A percentile compares a stretch with the other conserved stretches of the same genome.
Conservation (phyloP, 2,797 vertebrate genomes). For the Acipenser ruthenus region DNA sequence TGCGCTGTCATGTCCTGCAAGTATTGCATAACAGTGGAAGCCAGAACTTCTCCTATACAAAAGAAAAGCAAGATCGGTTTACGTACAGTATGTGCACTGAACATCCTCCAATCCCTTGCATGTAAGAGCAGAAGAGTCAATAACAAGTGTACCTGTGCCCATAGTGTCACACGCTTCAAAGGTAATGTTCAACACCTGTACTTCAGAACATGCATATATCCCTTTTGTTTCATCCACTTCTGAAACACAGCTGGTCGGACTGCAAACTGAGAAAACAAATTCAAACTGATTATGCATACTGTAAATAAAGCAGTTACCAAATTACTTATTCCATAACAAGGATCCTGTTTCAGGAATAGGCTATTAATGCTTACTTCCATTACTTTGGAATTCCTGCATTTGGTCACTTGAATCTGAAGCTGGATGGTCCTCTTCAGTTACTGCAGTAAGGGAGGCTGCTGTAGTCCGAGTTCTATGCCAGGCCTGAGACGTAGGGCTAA, state of each 20-base stretch:
- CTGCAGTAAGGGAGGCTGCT: not conserved
- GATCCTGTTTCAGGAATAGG: too few relatives aligned
- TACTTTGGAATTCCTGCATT: too few relatives aligned
- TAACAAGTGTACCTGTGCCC: slow-evolving; percentile 42
- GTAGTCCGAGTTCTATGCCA: slow-evolving; percentile 11
- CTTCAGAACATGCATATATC: slow-evolving; percentile 50
- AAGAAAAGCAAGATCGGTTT: slow-evolving; percentile 2
- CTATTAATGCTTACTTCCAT: too few relatives aligned
- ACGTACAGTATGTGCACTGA: not conserved
- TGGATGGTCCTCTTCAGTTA: slow-evolving; percentile 18
- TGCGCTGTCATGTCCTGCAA: slow-evolving; percentile 53
- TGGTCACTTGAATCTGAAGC: too few relatives aligned
- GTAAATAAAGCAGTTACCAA: too few relatives aligned
- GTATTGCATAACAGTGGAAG: slow-evolving; percentile 53
- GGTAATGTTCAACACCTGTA: slow-evolving; percentile 61
- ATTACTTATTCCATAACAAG: too few relatives aligned
- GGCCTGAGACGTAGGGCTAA: not conserved
- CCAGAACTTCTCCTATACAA: slow-evolving; percentile 48
- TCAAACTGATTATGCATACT: too few relatives aligned
- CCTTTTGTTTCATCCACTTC: slow-evolving; percentile 33
- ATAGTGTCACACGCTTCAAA: slow-evolving; percentile 51
- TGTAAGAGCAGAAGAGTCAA: not conserved
- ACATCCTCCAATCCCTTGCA: not conserved
- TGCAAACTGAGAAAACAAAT: slow-evolving; percentile 36
- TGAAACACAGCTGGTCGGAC: slow-evolving; percentile 26